Evolutionary conservation across 2,113 vertebrate genomes (phyloP).

Genomic region (Phyllostomus discolor): DNA sequence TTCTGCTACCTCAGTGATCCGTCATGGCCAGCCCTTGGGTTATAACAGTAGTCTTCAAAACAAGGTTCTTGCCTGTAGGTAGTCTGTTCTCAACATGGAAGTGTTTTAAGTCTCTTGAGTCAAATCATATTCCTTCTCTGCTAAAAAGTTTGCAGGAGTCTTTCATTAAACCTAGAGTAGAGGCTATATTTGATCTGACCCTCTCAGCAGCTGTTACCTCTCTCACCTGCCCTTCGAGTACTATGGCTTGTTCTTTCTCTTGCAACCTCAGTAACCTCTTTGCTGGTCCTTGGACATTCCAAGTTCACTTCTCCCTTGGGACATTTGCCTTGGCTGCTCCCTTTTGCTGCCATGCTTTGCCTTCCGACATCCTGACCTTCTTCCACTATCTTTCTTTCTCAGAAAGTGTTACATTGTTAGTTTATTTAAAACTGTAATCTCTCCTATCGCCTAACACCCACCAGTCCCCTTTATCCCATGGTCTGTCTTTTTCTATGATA

Average conservation of each 20-base stretch:
- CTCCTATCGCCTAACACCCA: background rate
- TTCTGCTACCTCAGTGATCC: background rate
- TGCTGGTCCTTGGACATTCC: background rate
- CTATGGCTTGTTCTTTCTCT: background rate
- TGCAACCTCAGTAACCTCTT: background rate
- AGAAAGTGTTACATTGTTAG: background rate
- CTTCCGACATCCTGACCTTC: background rate
- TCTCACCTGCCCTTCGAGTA: background rate
- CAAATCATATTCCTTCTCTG: background rate
- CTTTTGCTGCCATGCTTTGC: background rate
- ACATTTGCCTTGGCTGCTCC: background rate
- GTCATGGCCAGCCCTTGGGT: background rate
- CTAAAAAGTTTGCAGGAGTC: background rate
- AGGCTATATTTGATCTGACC: background rate
- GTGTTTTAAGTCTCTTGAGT: background rate
- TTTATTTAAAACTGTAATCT: background rate
- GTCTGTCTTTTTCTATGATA: background rate
- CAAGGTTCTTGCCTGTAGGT: background rate
- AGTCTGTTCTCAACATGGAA: background rate
- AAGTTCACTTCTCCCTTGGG: background rate
- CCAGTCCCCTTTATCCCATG: background rate
- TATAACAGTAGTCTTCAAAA: background rate
- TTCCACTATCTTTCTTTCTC: background rate
- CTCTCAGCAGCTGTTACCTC: background rate
- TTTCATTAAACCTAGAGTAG: background rate